phyloP scores from a whole-genome alignment of 2,797 vertebrate genomes.

The Eospalax fontanierii region DNA sequence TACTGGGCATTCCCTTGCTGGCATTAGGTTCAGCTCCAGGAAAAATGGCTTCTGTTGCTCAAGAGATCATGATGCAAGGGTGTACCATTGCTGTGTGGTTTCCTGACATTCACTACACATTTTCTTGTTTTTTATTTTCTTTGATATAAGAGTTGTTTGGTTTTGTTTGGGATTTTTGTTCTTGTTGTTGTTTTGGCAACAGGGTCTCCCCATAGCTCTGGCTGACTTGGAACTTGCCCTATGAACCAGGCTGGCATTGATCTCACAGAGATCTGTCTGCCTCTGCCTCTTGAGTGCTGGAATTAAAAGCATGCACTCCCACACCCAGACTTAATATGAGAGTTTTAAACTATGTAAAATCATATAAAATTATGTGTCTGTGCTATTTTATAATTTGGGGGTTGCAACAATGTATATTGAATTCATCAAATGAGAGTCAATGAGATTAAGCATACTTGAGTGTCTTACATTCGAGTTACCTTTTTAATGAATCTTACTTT shows the following conservation, averaged over 20 bases:
- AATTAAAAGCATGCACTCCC: too few relatives aligned
- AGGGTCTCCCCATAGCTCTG: too few relatives aligned
- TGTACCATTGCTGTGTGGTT: constrained; percentile 57
- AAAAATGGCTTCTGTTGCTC: constrained; percentile 75
- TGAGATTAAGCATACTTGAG: constrained; percentile 38
- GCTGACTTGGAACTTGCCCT: too few relatives aligned
- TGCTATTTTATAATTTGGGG: constrained; percentile 44
- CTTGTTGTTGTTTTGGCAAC: too few relatives aligned
- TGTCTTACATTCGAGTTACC: constrained; percentile 8
- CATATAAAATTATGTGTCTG: not conserved
- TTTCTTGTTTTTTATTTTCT: constrained; percentile 74
- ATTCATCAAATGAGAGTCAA: constrained; percentile 50
- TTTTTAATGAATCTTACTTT: constrained; percentile 59
- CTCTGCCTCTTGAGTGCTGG: too few relatives aligned
- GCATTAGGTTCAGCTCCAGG: constrained; percentile 64
- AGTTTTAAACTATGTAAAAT: constrained; percentile 65
- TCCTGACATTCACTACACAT: constrained; percentile 72
- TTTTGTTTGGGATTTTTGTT: too few relatives aligned
- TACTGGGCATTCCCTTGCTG: constrained; percentile 66
- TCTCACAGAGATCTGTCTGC: too few relatives aligned
- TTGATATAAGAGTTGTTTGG: too few relatives aligned
- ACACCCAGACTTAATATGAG: too few relatives aligned
- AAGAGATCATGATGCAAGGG: constrained; percentile 65
- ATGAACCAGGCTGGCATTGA: too few relatives aligned
- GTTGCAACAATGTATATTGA: constrained; percentile 57